A percentile compares a stretch with the other conserved stretches of the same genome.
Conservation (phyloP, 2,888 invertebrate genomes). For the Caenorhabditis doughertyi region DNA sequence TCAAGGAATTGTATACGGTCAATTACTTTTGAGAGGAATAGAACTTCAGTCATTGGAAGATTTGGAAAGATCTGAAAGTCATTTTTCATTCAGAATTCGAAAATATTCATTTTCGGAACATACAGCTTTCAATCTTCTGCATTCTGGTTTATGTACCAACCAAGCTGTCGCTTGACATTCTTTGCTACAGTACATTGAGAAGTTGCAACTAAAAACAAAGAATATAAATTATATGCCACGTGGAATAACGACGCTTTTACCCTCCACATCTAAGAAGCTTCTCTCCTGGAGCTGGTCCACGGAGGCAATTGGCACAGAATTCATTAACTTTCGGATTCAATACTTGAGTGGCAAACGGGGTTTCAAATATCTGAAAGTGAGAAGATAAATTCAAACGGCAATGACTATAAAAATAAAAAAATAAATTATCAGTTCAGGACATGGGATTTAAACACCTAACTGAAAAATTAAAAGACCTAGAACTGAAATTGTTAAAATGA, state of each 20-base stretch:
- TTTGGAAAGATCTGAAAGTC: slow-evolving; percentile 78
- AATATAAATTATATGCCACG: background rate
- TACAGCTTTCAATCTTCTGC: slow-evolving; percentile 76
- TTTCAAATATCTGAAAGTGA: slow-evolving; percentile 74
- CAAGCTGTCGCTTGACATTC: slow-evolving; percentile 80
- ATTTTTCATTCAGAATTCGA: background rate
- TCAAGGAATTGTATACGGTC: slow-evolving; percentile 78
- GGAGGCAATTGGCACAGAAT: slow-evolving; percentile 80
- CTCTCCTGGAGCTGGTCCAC: slow-evolving; percentile 68
- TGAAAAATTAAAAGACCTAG: background rate
- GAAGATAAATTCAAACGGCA: background rate
- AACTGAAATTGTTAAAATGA: background rate
- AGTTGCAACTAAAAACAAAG: slow-evolving; percentile 61
- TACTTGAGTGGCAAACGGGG: slow-evolving; percentile 80
- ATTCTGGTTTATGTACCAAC: slow-evolving; percentile 78
- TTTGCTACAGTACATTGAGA: slow-evolving; percentile 78
- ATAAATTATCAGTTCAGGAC: no score
- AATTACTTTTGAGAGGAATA: slow-evolving; percentile 79
- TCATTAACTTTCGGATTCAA: slow-evolving; percentile 71
- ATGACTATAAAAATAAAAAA: no score
- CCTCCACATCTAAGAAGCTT: slow-evolving; percentile 77
- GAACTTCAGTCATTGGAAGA: slow-evolving; percentile 81
- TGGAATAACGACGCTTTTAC: slow-evolving; percentile 22
- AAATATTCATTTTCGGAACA: background rate
- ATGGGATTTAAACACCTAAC: no score